Evolutionary conservation across 2,888 invertebrate genomes (phyloP).

Genomic region (Limnephilus rhombicus): DNA sequence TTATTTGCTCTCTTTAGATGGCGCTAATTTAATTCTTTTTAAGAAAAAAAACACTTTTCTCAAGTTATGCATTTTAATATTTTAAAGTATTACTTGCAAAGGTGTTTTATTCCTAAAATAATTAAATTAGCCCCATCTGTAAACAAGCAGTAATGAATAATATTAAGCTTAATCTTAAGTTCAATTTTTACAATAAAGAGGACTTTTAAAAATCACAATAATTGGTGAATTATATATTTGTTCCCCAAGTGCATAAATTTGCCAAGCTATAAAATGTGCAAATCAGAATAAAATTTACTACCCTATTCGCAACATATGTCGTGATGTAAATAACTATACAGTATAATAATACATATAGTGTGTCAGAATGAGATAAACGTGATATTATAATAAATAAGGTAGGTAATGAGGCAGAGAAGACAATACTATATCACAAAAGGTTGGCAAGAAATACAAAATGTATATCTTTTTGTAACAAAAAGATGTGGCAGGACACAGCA

Average conservation of each 20-base stretch:
- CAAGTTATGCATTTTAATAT: too few species aligned
- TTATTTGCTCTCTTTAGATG: too few species aligned
- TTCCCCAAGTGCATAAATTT: not conserved
- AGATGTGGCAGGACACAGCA: not conserved
- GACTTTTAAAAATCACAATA: not conserved
- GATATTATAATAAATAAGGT: not conserved
- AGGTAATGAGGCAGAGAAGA: not conserved
- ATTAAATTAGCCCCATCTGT: too few species aligned
- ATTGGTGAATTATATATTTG: not conserved
- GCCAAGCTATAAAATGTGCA: not conserved
- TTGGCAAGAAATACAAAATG: slow-evolving; percentile 1
- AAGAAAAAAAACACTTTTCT: too few species aligned
- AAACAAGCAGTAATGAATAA: too few species aligned
- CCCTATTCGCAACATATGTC: not conserved
- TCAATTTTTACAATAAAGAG: not conserved
- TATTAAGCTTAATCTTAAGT: too few species aligned
- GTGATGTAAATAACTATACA: not conserved
- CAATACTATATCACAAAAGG: not conserved
- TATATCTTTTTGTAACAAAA: not conserved
- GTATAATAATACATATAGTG: too few species aligned
- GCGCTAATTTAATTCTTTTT: too few species aligned
- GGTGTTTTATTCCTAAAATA: too few species aligned
- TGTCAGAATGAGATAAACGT: not conserved
- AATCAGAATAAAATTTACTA: not conserved
- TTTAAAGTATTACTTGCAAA: too few species aligned